A percentile compares a stretch with the other conserved stretches of the same genome.
These are phyloP conservation scores for Salticus scenicus DNA, from an alignment of 2,888 invertebrate genomes.

Conservation along the genomic window DNA sequence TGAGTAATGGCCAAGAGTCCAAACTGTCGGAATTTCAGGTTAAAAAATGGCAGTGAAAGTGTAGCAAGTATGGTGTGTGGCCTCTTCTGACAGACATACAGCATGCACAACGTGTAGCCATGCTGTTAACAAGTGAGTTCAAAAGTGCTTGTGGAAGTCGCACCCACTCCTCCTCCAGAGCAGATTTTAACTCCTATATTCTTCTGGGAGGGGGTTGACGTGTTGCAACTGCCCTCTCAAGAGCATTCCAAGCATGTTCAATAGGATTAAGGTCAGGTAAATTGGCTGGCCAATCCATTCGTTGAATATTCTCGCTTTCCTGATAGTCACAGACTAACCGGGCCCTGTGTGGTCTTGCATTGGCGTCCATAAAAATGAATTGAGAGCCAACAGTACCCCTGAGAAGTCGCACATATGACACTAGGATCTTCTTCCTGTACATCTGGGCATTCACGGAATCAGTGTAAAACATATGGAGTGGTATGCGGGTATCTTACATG, in stretches of 20 bases:
- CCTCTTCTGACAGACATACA: not conserved
- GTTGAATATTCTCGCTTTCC: not conserved
- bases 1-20: not conserved
- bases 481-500: not conserved
- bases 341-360: not conserved
- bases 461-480: not conserved
- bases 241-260: slow-evolving; percentile 2
- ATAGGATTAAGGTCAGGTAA: slow-evolving; percentile 13
- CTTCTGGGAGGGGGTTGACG: not conserved
- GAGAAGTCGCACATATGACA: not conserved
- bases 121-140: no score
- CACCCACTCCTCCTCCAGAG: not conserved
- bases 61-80: not conserved
- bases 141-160: no score
- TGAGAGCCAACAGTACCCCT: not conserved
- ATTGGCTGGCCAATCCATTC: not conserved
- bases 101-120: not conserved
- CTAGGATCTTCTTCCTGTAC: not conserved
- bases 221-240: not conserved
- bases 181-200: not conserved
- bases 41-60: no score
- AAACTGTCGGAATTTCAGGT: no score
- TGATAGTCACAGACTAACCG: not conserved
- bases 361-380: slow-evolving; percentile 8
- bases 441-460: not conserved